Base-by-base conservation (phyloP, 1,140 invertebrate genomes). In the Drosophila nannoptera region DNA sequence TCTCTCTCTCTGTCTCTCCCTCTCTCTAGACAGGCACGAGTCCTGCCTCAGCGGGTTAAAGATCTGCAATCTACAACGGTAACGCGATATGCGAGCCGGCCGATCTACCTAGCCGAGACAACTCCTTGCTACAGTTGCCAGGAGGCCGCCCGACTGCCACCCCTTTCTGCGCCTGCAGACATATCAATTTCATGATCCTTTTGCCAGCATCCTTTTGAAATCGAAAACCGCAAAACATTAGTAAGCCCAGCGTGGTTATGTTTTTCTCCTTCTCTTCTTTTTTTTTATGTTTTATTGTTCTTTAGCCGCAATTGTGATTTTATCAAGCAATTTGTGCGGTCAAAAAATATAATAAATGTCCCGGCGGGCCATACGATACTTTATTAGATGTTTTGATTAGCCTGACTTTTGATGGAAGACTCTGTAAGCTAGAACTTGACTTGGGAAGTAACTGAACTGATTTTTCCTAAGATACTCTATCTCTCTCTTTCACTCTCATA, bases 251-350 rank as follows among this genome's bases (percentile, higher is more conserved):
- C 75, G 72, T 43, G 40, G n/a, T 40, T 63, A 12, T 38, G 42
- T 36, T 68, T 48, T 46, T 52, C 60, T 55, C 42, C 12, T n/a
- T 49, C 40, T 49, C 14, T 53, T 38, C 49, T 60, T 55, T 46
- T 16, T n/a, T 49, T 48, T 49, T 29, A 40, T 22, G 33, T 76
- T 50, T 58, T 49, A 71, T 74, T 86, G 77, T 86, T 74, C 58
- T 36, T 4, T 35, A 12, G 58, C 81, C 80, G 58, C 81, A 80
- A 86, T 86, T 84, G 81, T 84, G 68, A 86, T 74, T 70, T 84
- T 86, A 86, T 84, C 73, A 80, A 71, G 73, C 77, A 84, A 84
- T 84, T 84, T 83, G 78, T 35, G 62, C 60, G 72, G 55, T 66
- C 75, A 33, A 35, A 33, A 46, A 46, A 40, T 33, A 12, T 8